Conservation (phyloP, 2,888 invertebrate genomes). For the Amblyjoppa proteus region DNA sequence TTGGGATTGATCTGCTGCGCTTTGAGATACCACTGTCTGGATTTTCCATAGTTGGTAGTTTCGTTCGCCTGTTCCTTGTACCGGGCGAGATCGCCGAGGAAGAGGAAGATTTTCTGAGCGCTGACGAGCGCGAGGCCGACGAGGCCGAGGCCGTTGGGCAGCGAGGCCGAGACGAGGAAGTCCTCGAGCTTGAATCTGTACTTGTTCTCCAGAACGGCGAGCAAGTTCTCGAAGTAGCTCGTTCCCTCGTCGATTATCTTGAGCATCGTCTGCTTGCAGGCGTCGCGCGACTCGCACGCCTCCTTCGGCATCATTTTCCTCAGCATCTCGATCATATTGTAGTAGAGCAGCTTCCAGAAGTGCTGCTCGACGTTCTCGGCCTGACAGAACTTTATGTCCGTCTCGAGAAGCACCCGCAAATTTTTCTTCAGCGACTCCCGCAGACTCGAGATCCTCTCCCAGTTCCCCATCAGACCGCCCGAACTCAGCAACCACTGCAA, state of each 20-base stretch:
- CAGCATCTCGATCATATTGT: constrained; percentile 94
- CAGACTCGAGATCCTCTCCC: constrained; percentile 88
- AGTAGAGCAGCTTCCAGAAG: constrained; percentile 96
- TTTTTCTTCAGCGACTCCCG: constrained; percentile 90
- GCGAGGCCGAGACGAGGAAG: constrained; percentile 85
- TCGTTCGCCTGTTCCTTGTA: constrained; percentile 95
- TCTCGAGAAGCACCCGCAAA: constrained; percentile 89
- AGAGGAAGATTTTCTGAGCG: constrained; percentile 95
- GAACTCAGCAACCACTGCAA: constrained; percentile 88
- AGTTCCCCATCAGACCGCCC: constrained; percentile 88
- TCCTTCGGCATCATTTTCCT: constrained; percentile 88
- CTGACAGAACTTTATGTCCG: constrained; percentile 95
- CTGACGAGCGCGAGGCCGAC: constrained; percentile 93
- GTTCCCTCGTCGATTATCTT: constrained; percentile 93
- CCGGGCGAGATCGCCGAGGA: constrained; percentile 96
- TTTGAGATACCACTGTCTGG: constrained; percentile 95
- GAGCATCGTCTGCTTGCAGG: constrained; percentile 89
- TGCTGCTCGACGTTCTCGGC: constrained; percentile 95
- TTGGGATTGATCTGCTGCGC: constrained; percentile 97
- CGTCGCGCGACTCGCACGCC: constrained; percentile 88
- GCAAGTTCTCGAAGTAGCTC: constrained; percentile 91
- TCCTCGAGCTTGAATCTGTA: constrained; percentile 90
- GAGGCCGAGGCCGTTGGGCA: constrained; percentile 89
- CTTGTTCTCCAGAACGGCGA: constrained; percentile 90
- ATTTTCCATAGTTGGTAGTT: constrained; percentile 92